Evolutionary conservation across 1,140 invertebrate species (phyloP).

Genomic region (Drosophila ficusphila): DNA sequence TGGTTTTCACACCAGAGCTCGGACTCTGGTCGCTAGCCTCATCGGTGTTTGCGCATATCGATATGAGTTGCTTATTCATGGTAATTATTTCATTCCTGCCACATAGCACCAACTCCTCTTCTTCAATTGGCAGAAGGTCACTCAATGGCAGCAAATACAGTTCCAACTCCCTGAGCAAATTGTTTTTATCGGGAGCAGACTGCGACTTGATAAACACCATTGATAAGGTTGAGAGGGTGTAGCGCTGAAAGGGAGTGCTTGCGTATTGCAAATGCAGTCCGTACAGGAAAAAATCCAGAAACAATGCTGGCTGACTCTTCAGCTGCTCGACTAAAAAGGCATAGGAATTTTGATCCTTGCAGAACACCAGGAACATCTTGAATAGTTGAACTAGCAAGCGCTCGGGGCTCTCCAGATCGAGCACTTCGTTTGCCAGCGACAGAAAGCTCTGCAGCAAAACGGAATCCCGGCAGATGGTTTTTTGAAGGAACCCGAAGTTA

Average conservation of each 20-base stretch:
- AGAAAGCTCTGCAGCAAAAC: constrained; percentile 38
- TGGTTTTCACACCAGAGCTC: neutral
- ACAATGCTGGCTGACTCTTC: neutral
- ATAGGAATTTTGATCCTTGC: constrained; percentile 53
- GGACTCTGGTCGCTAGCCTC: neutral
- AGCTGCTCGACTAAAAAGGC: constrained; percentile 44
- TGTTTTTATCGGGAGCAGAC: neutral
- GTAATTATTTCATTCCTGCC: neutral
- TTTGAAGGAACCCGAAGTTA: constrained; percentile 60
- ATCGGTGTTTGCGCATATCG: neutral
- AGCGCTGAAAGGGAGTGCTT: constrained; percentile 30
- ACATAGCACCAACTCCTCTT: neutral
- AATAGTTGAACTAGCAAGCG: constrained; percentile 34
- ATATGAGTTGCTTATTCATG: constrained; percentile 6
- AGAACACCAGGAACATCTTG: constrained; percentile 63
- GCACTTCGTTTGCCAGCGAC: constrained; percentile 17
- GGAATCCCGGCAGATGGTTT: constrained; percentile 67
- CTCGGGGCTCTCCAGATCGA: constrained; percentile 4
- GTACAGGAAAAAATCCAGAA: constrained; percentile 37
- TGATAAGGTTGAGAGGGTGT: constrained; percentile 31
- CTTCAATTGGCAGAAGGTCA: neutral
- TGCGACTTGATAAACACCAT: constrained; percentile 54
- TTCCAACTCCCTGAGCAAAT: constrained; percentile 42
- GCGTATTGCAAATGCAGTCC: constrained; percentile 18
- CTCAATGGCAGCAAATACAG: neutral